Percentiles rank a stretch among this genome's conserved stretches.
These are phyloP conservation scores for Lasaia peninsularis DNA, from an alignment of 1,140 invertebrate species.

Conservation along the genomic window DNA sequence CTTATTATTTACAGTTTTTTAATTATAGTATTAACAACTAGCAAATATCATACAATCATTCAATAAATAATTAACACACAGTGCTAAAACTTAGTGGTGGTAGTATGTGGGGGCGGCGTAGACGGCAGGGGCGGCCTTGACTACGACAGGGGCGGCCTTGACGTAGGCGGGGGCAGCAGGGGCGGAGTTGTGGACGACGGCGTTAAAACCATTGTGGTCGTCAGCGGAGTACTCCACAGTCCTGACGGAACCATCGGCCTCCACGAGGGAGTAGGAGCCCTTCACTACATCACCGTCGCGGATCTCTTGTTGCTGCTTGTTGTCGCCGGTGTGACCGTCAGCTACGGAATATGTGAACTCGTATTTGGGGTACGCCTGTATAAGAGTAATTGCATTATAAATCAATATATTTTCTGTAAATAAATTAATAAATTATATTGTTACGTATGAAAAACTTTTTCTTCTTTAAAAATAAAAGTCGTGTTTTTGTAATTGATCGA, in stretches of 20 bases:
- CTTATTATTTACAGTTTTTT: slow-evolving; percentile 9
- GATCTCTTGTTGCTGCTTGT: slow-evolving; percentile 74
- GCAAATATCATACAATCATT: background rate
- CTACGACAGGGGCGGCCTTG: slow-evolving; percentile 32
- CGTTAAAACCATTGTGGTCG: slow-evolving; percentile 77
- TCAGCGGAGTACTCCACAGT: slow-evolving; percentile 78
- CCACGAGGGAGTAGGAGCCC: slow-evolving; percentile 76
- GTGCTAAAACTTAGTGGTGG: background rate
- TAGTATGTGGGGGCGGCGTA: slow-evolving; percentile 23
- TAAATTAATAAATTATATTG: too few relatives aligned
- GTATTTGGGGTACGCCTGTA: slow-evolving; percentile 55
- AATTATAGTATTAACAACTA: slow-evolving; percentile 7
- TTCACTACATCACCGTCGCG: slow-evolving; percentile 76
- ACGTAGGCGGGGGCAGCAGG: slow-evolving; percentile 40
- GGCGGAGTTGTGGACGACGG: slow-evolving; percentile 71
- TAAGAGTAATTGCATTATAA: background rate
- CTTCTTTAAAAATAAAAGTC: too few relatives aligned
- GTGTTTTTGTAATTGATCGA: too few relatives aligned
- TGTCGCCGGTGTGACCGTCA: slow-evolving; percentile 60
- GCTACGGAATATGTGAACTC: slow-evolving; percentile 74
- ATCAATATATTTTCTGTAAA: too few relatives aligned
- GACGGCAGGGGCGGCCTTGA: slow-evolving; percentile 31
- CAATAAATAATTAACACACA: background rate
- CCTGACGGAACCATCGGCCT: slow-evolving; percentile 77
- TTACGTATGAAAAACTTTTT: too few relatives aligned